Evolutionary conservation across 2,113 vertebrate genomes (phyloP), one percentile per base, ranked within the genome.

Genomic region (Salvator merianae): DNA sequence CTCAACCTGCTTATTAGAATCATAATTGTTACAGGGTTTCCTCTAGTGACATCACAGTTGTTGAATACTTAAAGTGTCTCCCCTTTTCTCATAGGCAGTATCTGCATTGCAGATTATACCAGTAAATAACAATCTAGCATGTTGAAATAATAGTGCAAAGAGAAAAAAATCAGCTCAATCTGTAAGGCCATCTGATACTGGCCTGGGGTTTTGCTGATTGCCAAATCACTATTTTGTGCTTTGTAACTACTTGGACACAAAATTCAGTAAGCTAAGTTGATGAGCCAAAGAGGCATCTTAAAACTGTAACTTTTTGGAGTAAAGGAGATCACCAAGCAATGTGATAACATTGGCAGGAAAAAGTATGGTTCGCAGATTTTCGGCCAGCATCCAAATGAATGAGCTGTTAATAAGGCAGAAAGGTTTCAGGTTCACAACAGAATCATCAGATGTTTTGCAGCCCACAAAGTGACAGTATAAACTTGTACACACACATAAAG

Each of bases 321-420:
- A 82, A 77, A 53, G 38, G 38, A 68, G 69, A 69, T 40, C 30
- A n/a, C 0, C 0, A 18, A 36, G 66, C 62, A 73, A 34, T 0
- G 32, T 6, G 3, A 72, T 80, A 86, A 43, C 79, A 1, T 5
- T 50, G 77, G 73, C 74, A 87, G 70, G 26, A 68, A 70, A 88
- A 82, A 76, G 34, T 47, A 84, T 2, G 0, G 26, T 34, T 76
- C 80, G 79, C 77, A 63, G 16, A 26, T 81, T 80, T 43, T 50
- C 55, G 12, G 40, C 63, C 14, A 0, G 1, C 68, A 71, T 74
- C 82, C 85, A 82, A 84, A 53, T 62, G 53, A 76, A 84, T n/a
- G 79, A 89, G 77, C 62, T 68, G 76, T 85, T 88, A 82, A 87
- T 85, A 84, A 1, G 16, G 66, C 77, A 69, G 73, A 88, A 66